phyloP scores from a whole-genome alignment of 2,113 vertebrate species.

The Mastomys coucha region DNA sequence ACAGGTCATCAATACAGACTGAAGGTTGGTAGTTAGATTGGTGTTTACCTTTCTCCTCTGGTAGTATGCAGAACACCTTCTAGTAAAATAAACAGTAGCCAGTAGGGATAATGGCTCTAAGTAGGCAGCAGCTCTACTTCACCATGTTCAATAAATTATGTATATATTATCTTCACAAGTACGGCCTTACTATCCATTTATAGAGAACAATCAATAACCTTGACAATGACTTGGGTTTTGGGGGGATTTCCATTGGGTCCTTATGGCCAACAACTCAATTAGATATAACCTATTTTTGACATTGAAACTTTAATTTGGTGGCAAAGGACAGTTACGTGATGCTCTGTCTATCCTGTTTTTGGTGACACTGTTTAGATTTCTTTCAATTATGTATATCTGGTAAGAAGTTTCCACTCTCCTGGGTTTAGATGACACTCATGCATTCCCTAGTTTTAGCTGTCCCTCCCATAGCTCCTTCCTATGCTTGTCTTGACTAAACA shows the following conservation, averaged over 20 bases:
- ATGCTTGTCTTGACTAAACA: background rate
- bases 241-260: background rate
- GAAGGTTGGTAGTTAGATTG: background rate
- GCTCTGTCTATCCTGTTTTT: background rate
- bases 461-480: background rate
- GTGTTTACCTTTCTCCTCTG: background rate
- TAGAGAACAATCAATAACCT: background rate
- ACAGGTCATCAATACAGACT: background rate
- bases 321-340: background rate
- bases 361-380: background rate
- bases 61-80: background rate
- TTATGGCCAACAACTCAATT: background rate
- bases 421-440: no score
- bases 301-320: background rate
- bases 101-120: background rate
- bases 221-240: background rate
- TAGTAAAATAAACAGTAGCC: background rate
- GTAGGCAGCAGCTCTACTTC: background rate
- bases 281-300: background rate
- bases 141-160: background rate
- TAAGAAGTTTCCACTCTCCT: no score
- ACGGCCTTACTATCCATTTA: background rate
- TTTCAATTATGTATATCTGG: background rate
- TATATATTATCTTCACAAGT: background rate
- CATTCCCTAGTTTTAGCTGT: no score